Base-by-base conservation (phyloP, 2,888 invertebrate genomes). In the Pseudolycoriella hygida region DNA sequence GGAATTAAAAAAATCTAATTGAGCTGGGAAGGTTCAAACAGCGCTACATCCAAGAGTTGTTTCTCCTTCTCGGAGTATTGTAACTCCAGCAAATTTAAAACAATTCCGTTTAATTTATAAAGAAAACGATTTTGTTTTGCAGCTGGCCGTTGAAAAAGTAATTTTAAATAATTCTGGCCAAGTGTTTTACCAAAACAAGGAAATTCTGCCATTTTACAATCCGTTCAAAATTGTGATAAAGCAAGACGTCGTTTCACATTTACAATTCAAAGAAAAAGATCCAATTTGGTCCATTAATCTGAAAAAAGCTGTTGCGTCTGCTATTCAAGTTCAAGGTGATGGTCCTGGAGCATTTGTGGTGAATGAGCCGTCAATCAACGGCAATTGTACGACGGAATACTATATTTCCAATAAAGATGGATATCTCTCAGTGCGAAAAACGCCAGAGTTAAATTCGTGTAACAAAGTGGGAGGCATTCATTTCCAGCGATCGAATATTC, bases 241-340 rank as follows among this genome's bases (percentile, higher is more conserved):
- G 2, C 58, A 62, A n/a, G 61, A 64, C 2, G 57, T 57, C 8
- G 60, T 64, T 18, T 58, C 61, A 3, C 19, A 63, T 52, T 51
- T 64, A 49, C 51, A 60, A 17, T 64, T 64, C 45, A 64, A 64
- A 49, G 61, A 66, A 2, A 57, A 59, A 19, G 77, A 77, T 52
- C 71, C 76, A 1, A 63, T 68, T 1, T 80, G 80, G 80, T 70
- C 75, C 0, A 72, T 71, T 17, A 80, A 80, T 55, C 68, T 80
- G 46, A 80, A 80, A 56, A 63, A 79, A 42, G 79, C 76, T 1
- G 66, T 80, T 40, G 74, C 77, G 1, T 69, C 76, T 14, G 73
- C 74, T 50, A 67, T 80, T 25, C 78, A 80, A 54, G 59, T 80
- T 25, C 74, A 75, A 40, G 59, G 62, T 31, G 60, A 60, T 43